Conservation (phyloP, 1,140 invertebrate species). For the Aricia agestis region DNA sequence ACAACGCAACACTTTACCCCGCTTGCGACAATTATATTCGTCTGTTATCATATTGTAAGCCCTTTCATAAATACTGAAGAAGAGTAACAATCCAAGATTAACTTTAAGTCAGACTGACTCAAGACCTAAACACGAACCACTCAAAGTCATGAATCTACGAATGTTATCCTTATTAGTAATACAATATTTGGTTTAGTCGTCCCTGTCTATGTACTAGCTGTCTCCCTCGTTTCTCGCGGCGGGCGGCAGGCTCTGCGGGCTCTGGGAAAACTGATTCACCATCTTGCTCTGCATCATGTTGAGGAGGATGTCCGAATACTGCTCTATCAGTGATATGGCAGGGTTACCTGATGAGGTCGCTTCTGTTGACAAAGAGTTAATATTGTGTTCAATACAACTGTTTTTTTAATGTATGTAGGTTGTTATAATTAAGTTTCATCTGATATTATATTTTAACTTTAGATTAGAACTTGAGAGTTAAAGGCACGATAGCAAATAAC, state of each 20-base stretch:
- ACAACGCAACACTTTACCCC: background rate
- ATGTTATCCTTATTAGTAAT: conserved; percentile 5
- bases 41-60: too few species aligned
- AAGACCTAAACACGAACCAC: background rate
- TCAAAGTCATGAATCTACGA: background rate
- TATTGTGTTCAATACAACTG: too few species aligned
- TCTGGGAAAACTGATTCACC: conserved; percentile 59
- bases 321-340: conserved; percentile 67
- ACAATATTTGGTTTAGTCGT: conserved; percentile 14
- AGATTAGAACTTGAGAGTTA: too few species aligned
- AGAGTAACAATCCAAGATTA: too few species aligned
- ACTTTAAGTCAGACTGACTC: too few species aligned
- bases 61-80: too few species aligned
- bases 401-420: too few species aligned
- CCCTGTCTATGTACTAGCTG: conserved; percentile 42
- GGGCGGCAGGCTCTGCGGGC: conserved; percentile 56
- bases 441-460: too few species aligned
- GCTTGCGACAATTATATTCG: too few species aligned
- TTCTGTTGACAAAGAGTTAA: conserved; percentile 37
- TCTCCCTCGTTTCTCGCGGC: conserved; percentile 40
- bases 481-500: too few species aligned
- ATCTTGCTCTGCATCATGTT: conserved; percentile 72
- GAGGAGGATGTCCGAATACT: conserved; percentile 69
- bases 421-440: too few species aligned
- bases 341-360: conserved; percentile 46